Evolutionary conservation across 2,113 vertebrate species (phyloP).

Genomic region (Calypte anna): DNA sequence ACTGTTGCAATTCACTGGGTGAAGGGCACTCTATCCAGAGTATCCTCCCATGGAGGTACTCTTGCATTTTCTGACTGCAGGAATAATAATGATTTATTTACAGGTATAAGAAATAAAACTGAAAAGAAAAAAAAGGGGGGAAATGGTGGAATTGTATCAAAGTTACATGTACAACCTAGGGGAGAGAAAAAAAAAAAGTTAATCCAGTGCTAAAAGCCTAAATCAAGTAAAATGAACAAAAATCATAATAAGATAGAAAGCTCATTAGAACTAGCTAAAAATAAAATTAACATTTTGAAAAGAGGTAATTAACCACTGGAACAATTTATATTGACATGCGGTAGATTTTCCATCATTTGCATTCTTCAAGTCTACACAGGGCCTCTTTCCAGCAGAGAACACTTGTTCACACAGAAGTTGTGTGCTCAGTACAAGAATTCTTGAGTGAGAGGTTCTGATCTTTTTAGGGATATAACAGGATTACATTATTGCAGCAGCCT

Average conservation of each 20-base stretch:
- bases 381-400: background rate
- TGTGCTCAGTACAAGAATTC: background rate
- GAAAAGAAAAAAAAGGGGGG: background rate
- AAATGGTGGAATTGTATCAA: background rate
- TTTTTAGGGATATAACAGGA: accelerated
- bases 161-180: background rate
- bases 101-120: background rate
- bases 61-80: background rate
- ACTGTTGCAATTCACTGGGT: background rate
- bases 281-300: background rate
- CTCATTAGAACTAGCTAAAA: background rate
- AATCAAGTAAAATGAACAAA: background rate
- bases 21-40: background rate
- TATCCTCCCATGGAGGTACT: background rate
- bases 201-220: background rate
- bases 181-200: background rate
- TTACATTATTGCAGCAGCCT: background rate
- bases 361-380: background rate
- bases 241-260: background rate
- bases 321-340: background rate
- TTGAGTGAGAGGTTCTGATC: background rate
- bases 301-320: background rate
- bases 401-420: background rate
- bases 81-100: background rate
- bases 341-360: background rate